These are phyloP conservation scores for Drosophila affinis DNA, from an alignment of 2,888 invertebrate species.

Conservation along the genomic window DNA sequence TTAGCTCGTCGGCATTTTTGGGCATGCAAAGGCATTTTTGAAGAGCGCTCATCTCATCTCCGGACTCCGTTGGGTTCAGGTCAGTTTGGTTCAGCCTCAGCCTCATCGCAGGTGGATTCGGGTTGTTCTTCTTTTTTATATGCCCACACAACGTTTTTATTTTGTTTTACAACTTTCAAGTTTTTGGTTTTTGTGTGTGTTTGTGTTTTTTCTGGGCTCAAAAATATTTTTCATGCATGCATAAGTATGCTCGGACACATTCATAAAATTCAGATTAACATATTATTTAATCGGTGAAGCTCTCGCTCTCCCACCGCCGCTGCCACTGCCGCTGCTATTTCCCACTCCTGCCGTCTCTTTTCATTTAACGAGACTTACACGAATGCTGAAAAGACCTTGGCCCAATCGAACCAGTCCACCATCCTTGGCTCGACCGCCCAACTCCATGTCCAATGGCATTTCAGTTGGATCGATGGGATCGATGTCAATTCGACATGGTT, in stretches of 20 bases:
- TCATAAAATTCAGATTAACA: constrained; percentile 27
- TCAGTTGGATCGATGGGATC: not conserved
- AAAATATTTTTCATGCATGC: constrained; percentile 30
- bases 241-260: constrained; percentile 21
- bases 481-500: not conserved
- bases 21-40: constrained; percentile 74
- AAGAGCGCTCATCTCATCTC: constrained; percentile 51
- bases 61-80: not conserved
- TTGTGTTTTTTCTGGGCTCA: constrained; percentile 7
- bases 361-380: constrained; percentile 1
- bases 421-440: not conserved
- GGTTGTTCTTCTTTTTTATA: constrained; percentile 3
- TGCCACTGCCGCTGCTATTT: not conserved
- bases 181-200: constrained; percentile 2
- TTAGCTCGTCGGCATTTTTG: constrained; percentile 71
- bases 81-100: constrained; percentile 11
- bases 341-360: not conserved
- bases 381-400: constrained; percentile 8
- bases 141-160: constrained; percentile 10
- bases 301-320: too few relatives aligned
- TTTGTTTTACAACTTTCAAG: constrained; percentile 34
- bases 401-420: constrained; percentile 2
- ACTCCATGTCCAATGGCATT: constrained; percentile 12
- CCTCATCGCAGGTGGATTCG: constrained; percentile 9
- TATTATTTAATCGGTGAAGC: constrained; percentile 19